These are phyloP conservation scores for Acestrorhynchus altus DNA, from an alignment of 2,797 vertebrate genomes.

Conservation along the genomic window DNA sequence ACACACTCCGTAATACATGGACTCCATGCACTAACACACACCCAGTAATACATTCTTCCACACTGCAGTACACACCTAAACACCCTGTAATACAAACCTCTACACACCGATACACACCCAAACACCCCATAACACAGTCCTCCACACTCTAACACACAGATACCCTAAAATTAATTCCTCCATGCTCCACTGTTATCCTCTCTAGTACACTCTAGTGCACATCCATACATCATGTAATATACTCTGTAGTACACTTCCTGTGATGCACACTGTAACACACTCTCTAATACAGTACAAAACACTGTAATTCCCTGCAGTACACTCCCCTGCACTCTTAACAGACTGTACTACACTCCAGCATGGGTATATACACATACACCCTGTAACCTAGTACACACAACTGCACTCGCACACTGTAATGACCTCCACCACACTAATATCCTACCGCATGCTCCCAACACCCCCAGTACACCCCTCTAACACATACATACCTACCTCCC, in stretches of 20 bases:
- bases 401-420: neutral
- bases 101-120: neutral
- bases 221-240: too few species aligned
- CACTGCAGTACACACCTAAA: neutral
- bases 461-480: neutral
- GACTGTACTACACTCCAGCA: neutral
- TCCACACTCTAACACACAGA: too few species aligned
- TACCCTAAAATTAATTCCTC: too few species aligned
- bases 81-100: neutral
- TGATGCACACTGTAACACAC: too few species aligned
- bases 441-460: too few species aligned
- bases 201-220: too few species aligned
- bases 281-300: neutral
- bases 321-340: neutral
- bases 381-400: neutral
- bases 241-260: too few species aligned
- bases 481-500: neutral
- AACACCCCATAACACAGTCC: too few species aligned
- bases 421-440: neutral
- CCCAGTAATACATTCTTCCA: neutral
- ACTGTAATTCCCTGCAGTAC: too few species aligned
- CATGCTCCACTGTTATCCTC: too few species aligned
- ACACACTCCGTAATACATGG: too few species aligned
- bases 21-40: neutral
- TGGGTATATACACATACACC: neutral